These are phyloP conservation scores for Craniophora ligustri DNA, from an alignment of 2,888 invertebrate genomes.

Conservation along the genomic window DNA sequence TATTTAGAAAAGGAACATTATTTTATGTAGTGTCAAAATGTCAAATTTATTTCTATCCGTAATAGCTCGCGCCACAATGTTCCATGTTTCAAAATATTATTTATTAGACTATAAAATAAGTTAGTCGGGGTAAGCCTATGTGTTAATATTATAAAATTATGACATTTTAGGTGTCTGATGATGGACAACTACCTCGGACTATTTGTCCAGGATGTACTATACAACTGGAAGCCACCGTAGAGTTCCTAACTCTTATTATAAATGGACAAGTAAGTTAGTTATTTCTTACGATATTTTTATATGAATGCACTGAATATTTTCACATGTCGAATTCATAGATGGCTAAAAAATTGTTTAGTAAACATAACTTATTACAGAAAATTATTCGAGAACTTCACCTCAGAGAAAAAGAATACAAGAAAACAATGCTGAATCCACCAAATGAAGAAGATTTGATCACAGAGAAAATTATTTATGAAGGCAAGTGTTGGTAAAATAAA, in stretches of 20 bases:
- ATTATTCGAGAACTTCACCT: constrained; percentile 75
- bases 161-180: constrained; percentile 89
- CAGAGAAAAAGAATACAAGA: constrained; percentile 79
- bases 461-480: constrained; percentile 77
- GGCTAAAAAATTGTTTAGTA: too few species aligned
- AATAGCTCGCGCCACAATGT: constrained; percentile 32
- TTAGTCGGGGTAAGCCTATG: too few species aligned
- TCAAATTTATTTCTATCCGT: constrained; percentile 28
- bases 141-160: not conserved
- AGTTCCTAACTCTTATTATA: constrained; percentile 92
- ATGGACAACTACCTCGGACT: constrained; percentile 91
- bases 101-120: too few species aligned
- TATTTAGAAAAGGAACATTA: constrained; percentile 7
- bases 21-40: constrained; percentile 23
- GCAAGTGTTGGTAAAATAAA: constrained; percentile 60
- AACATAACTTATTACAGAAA: constrained; percentile 71
- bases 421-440: constrained; percentile 58
- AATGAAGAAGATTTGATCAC: constrained; percentile 66
- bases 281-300: not conserved
- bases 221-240: constrained; percentile 92
- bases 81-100: not conserved
- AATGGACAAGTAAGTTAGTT: constrained; percentile 90
- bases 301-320: too few species aligned
- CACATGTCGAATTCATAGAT: too few species aligned
- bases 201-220: constrained; percentile 94